A percentile compares a stretch with the other conserved stretches of the same genome.
These are phyloP conservation scores for Halotydeus destructor DNA, from an alignment of 1,140 invertebrate genomes.

Conservation along the genomic window DNA sequence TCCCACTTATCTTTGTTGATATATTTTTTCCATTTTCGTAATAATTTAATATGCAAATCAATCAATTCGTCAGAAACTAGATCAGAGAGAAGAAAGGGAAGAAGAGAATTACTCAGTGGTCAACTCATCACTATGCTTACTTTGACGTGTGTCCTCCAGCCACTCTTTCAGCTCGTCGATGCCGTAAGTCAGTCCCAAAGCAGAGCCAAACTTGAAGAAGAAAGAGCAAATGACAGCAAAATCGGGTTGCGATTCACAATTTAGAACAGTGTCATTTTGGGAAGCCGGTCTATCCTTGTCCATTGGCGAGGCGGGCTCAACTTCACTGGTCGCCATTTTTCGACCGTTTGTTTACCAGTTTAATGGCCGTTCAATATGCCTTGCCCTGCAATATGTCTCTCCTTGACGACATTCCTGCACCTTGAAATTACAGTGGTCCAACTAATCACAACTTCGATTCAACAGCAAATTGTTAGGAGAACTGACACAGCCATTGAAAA, in stretches of 20 bases:
- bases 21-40: conserved; percentile 57
- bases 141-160: conserved; percentile 40
- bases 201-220: conserved; percentile 60
- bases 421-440: no score
- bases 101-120: not conserved
- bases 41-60: conserved; percentile 66
- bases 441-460: no score
- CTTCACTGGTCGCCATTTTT: no score
- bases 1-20: conserved; percentile 76
- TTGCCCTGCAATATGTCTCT: no score
- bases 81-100: conserved; percentile 12
- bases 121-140: not conserved
- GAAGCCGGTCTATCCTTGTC: no score
- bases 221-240: conserved; percentile 87
- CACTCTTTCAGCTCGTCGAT: conserved; percentile 59
- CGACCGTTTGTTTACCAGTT: no score
- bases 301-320: no score
- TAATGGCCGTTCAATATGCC: no score
- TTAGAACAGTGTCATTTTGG: no score
- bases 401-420: no score
- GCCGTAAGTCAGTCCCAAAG: conserved; percentile 38
- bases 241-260: conserved; percentile 72
- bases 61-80: conserved; percentile 32
- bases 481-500: no score
- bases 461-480: no score